These are phyloP conservation scores for Mayetiola destructor DNA, from an alignment of 2,888 invertebrate species.

Conservation along the genomic window DNA sequence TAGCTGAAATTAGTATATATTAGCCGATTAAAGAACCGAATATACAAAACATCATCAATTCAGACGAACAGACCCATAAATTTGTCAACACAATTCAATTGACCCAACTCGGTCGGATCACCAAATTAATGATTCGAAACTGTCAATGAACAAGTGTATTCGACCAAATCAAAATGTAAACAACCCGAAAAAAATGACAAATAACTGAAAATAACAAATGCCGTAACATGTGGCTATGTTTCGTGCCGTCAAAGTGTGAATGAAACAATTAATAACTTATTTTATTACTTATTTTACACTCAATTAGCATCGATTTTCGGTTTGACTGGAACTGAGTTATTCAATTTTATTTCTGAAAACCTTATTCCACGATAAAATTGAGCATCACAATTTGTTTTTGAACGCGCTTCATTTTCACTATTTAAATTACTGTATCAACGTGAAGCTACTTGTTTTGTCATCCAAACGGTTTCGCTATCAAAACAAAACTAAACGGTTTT, in stretches of 20 bases:
- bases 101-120: no score
- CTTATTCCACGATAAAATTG: no score
- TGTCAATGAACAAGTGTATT: no score
- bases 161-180: not conserved
- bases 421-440: not conserved
- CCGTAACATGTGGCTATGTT: not conserved
- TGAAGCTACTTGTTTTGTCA: not conserved
- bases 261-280: slow-evolving; percentile 8
- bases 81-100: no score
- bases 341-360: not conserved
- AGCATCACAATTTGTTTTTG: no score
- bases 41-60: no score
- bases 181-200: not conserved
- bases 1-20: no score
- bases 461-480: slow-evolving; percentile 15
- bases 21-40: no score
- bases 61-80: no score
- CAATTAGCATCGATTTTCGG: not conserved
- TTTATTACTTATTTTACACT: no score
- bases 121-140: no score
- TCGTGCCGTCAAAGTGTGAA: not conserved
- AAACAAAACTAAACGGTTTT: slow-evolving; percentile 15
- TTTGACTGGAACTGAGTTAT: not conserved
- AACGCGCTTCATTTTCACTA: not conserved
- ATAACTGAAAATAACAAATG: not conserved